Evolutionary conservation across 2,888 invertebrate genomes (phyloP), one percentile per base, ranked within the genome.

Genomic region (Parasteatoda lunata): DNA sequence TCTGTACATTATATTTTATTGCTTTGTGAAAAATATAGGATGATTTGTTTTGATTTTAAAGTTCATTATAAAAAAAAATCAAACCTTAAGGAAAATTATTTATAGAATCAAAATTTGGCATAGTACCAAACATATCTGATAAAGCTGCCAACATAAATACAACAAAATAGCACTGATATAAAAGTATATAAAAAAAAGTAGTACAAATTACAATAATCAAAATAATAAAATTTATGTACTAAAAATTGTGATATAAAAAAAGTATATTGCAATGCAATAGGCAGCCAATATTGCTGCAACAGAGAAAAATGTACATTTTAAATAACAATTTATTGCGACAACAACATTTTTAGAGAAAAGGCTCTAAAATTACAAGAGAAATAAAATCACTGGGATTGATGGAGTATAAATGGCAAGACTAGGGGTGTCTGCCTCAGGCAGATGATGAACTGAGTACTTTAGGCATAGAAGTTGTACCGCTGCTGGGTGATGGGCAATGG

Each of bases 401-500:
- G 69, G 71, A 45, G 51, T n/a, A 75, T n/a, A 59, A 66, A 73
- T 77, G 77, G 83, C 71, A 71, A 83, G 77, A 77, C 76, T 83
- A 83, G 77, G 72, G 30, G 30, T 30, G 30, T 79, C 70, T 79
- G 68, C 65, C 65, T 45, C 59, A 6, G 45, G 70, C 64, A 45
- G 48, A 69, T 30, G 51, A 76, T 30, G 30, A 30, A 30, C 30
- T 30, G 72, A 65, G 84, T 70, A 75, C 65, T 75, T 84, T 52
- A 88, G 65, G 82, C 70, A 66, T 85, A 79, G 54, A 79, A 85
- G 92, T 96, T 96, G 91, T 96, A 96, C 91, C 96, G 94, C 92
- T 96, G 96, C 92, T 97, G 96, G 91, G 96, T 96, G 89, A 96
- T 94, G 79, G 96, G 96, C 91, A 96, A 93, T 91, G 96, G 95